Evolutionary conservation across 1,140 invertebrate genomes (phyloP).

Genomic region (Hycleus phaleratus): DNA sequence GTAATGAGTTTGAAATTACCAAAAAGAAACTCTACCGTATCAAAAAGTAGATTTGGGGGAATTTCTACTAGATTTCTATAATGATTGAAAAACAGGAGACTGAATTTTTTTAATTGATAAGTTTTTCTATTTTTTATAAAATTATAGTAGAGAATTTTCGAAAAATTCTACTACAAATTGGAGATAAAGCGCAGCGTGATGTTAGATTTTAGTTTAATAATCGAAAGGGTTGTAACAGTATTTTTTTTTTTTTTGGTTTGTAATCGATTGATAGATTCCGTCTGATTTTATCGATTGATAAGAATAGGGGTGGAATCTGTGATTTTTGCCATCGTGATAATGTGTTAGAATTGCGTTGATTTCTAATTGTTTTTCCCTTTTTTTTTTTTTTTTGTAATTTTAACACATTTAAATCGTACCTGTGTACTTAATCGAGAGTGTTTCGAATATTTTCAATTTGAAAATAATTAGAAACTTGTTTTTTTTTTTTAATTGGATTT

Average conservation of each 20-base stretch:
- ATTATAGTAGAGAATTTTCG: slow-evolving; percentile 1
- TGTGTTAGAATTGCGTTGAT: slow-evolving; percentile 33
- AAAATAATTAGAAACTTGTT: slow-evolving; percentile 16
- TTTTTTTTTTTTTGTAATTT: too few species aligned
- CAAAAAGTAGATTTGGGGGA: background rate
- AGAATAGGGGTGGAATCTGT: slow-evolving; percentile 13
- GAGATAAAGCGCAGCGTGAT: slow-evolving; percentile 16
- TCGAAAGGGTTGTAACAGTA: background rate
- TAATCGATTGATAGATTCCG: slow-evolving; percentile 7
- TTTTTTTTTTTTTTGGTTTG: slow-evolving; percentile 1
- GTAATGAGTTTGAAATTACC: slow-evolving; percentile 33
- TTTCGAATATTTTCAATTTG: slow-evolving; percentile 13
- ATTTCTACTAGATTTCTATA: background rate
- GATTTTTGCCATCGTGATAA: slow-evolving; percentile 28
- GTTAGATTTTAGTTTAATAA: slow-evolving; percentile 10
- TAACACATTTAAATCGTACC: slow-evolving; percentile 19
- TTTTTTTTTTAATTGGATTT: slow-evolving; percentile 7
- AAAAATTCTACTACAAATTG: background rate
- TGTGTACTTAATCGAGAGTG: slow-evolving; percentile 25
- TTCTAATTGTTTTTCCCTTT: background rate
- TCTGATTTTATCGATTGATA: background rate
- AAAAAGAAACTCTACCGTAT: slow-evolving; percentile 32
- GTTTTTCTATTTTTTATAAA: slow-evolving; percentile 12
- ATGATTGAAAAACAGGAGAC: background rate
- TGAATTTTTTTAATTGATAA: slow-evolving; percentile 1